A percentile compares a stretch with the other conserved stretches of the same genome.
Conservation (phyloP, 2,888 invertebrate species). For the Epinotia demarniana region DNA sequence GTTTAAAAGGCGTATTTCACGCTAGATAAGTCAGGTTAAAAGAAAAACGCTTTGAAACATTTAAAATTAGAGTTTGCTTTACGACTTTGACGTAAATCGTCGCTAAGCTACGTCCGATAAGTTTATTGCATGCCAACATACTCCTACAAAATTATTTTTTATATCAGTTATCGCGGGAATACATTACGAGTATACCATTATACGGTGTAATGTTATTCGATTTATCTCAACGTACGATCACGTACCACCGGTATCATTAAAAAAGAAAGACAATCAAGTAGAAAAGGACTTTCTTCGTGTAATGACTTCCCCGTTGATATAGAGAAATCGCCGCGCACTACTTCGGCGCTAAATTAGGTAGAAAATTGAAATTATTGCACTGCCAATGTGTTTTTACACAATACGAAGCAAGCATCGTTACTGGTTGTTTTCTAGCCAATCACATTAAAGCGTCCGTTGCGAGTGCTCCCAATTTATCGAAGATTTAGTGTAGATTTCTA, state of each 20-base stretch:
- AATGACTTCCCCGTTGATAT: slow-evolving; percentile 43
- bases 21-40: slow-evolving; percentile 16
- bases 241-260: slow-evolving; percentile 26
- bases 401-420: slow-evolving; percentile 22
- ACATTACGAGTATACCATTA: slow-evolving; percentile 26
- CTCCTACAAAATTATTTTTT: slow-evolving; percentile 22
- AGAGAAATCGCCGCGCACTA: slow-evolving; percentile 42
- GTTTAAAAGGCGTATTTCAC: slow-evolving; percentile 31
- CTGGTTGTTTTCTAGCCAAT: slow-evolving; percentile 21
- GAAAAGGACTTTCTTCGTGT: slow-evolving; percentile 44
- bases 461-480: slow-evolving; percentile 1
- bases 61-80: slow-evolving; percentile 1
- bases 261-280: slow-evolving; percentile 44
- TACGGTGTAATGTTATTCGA: slow-evolving; percentile 40
- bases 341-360: slow-evolving; percentile 42
- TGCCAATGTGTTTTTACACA: slow-evolving; percentile 20
- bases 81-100: neutral
- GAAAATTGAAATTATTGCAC: slow-evolving; percentile 40
- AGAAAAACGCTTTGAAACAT: slow-evolving; percentile 7
- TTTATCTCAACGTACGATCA: slow-evolving; percentile 43
- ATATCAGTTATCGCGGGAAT: slow-evolving; percentile 32
- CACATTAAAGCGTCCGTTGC: neutral
- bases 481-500: neutral
- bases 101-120: slow-evolving; percentile 7
- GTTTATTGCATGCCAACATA: slow-evolving; percentile 18